These are phyloP conservation scores for Nomada ruficornis DNA, from an alignment of 2,888 invertebrate genomes.

Conservation along the genomic window DNA sequence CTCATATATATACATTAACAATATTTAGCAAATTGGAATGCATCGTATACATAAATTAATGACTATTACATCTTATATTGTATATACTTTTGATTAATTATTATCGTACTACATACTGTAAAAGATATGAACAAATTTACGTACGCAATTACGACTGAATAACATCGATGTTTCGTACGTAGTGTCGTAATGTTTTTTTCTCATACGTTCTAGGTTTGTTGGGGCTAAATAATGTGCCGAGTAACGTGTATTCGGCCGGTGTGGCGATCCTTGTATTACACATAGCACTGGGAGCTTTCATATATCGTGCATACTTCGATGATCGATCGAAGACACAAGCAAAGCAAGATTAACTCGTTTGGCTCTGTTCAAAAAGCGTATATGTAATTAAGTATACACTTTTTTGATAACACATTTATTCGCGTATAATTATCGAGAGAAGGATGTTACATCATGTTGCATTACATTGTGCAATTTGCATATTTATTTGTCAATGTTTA, in stretches of 20 bases:
- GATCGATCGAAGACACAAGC: conserved; percentile 69
- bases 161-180: neutral
- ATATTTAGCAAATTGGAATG: conserved; percentile 29
- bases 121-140: conserved; percentile 1
- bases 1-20: conserved; percentile 11
- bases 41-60: conserved; percentile 19
- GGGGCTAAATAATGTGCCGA: conserved; percentile 85
- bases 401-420: conserved; percentile 56
- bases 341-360: conserved; percentile 75
- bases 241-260: conserved; percentile 92
- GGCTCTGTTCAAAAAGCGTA: conserved; percentile 11
- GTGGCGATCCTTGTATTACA: conserved; percentile 91
- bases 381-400: conserved; percentile 65
- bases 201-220: conserved; percentile 84
- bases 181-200: conserved; percentile 25
- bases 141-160: neutral
- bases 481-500: conserved; percentile 41
- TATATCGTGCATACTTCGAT: conserved; percentile 90
- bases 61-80: conserved; percentile 9
- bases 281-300: conserved; percentile 91
- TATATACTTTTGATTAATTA: conserved; percentile 11
- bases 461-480: conserved; percentile 40
- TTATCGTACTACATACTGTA: neutral
- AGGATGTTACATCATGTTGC: conserved; percentile 51
- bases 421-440: conserved; percentile 24